Evolutionary conservation across 1,140 invertebrate species (phyloP).

Genomic region (Macrostomum lignano): DNA sequence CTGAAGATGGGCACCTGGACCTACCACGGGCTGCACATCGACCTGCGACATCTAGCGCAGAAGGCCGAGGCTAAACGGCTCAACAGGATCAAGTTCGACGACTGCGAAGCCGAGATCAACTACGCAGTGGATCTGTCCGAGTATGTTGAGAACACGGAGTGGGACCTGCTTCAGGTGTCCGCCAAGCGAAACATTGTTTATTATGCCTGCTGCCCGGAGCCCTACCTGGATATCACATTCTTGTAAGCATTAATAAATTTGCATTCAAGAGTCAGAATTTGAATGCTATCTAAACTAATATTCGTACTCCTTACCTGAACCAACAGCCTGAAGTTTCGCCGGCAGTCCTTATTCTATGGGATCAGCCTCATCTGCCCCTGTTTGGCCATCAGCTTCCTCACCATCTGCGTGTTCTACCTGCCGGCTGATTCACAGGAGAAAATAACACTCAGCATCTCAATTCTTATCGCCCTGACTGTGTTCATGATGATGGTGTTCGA

Average conservation of each 20-base stretch:
- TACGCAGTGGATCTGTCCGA: conserved; percentile 1
- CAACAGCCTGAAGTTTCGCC: too few relatives aligned
- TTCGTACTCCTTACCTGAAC: too few relatives aligned
- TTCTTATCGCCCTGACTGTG: too few relatives aligned
- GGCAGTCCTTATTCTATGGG: conserved; percentile 26
- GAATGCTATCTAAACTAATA: too few relatives aligned
- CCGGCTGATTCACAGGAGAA: conserved; percentile 92
- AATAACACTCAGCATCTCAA: conserved; percentile 89
- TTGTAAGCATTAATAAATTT: too few relatives aligned
- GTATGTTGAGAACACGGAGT: conserved; percentile 1
- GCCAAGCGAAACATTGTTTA: conserved; percentile 13
- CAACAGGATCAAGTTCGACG: not conserved
- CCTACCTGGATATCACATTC: conserved; percentile 25
- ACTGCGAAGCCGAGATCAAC: not conserved
- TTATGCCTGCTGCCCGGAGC: conserved; percentile 18
- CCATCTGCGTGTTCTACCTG: conserved; percentile 83
- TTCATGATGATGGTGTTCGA: too few relatives aligned
- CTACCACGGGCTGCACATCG: conserved; percentile 16
- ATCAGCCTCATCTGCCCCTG: conserved; percentile 28
- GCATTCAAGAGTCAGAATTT: too few relatives aligned
- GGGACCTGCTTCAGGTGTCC: not conserved
- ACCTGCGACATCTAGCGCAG: conserved; percentile 3
- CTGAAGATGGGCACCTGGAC: conserved; percentile 34
- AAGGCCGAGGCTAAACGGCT: too few relatives aligned
- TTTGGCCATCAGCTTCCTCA: conserved; percentile 51